Percentiles rank a stretch among this genome's conserved stretches.
These are phyloP conservation scores for Charanyca ferruginea DNA, from an alignment of 2,888 invertebrate species.

Conservation along the genomic window DNA sequence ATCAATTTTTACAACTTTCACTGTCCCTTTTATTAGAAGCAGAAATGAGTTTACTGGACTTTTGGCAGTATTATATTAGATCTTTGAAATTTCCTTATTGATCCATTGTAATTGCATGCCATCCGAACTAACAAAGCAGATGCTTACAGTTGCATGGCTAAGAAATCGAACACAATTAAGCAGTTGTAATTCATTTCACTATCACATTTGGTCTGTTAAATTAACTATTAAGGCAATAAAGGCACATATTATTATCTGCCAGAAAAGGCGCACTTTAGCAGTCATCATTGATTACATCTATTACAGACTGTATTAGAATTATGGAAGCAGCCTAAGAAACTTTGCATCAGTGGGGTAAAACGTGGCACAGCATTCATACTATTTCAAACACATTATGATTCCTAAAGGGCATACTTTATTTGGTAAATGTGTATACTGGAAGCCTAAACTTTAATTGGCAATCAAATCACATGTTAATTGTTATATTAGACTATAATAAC, in stretches of 20 bases:
- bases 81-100: background rate
- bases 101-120: background rate
- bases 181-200: background rate
- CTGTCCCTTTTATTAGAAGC: background rate
- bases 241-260: too few species aligned
- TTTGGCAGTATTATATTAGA: background rate
- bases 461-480: background rate
- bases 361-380: too few species aligned
- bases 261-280: too few species aligned
- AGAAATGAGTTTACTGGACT: constrained; percentile 7
- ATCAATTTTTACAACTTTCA: constrained; percentile 23
- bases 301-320: too few species aligned
- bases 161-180: background rate
- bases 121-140: background rate
- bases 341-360: too few species aligned
- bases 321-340: too few species aligned
- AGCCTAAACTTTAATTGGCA: background rate
- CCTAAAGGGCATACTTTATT: too few species aligned
- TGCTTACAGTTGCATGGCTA: background rate
- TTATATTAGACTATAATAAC: background rate
- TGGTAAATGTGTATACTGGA: too few species aligned
- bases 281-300: too few species aligned
- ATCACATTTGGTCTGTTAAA: background rate
- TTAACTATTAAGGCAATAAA: too few species aligned
- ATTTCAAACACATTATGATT: too few species aligned